A percentile compares a stretch with the other conserved stretches of the same genome.
Conservation (phyloP, 2,888 invertebrate genomes). For the Shargacucullia verbasci region DNA sequence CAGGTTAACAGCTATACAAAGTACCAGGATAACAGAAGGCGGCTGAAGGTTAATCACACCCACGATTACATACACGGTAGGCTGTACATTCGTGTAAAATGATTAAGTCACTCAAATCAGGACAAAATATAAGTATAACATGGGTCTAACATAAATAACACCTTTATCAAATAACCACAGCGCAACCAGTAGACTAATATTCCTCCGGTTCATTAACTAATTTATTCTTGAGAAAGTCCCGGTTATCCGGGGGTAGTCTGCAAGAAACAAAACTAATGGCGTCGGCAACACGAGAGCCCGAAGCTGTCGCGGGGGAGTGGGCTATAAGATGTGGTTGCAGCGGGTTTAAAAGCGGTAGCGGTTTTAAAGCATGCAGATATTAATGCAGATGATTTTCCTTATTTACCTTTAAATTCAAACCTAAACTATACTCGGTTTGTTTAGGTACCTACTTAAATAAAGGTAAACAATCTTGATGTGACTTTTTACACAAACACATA, state of each 20-base stretch:
- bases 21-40: conserved; percentile 49
- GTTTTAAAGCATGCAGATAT: not conserved
- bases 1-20: conserved; percentile 25
- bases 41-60: conserved; percentile 42
- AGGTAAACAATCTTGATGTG: too few species aligned
- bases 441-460: too few species aligned
- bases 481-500: too few species aligned
- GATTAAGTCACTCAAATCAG: conserved; percentile 44
- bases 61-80: conserved; percentile 30
- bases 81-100: conserved; percentile 29
- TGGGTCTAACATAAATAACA: conserved; percentile 62
- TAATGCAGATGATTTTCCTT: too few species aligned
- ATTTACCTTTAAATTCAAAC: too few species aligned
- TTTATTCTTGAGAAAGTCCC: conserved; percentile 81
- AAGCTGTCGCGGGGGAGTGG: conserved; percentile 49
- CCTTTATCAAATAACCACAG: conserved; percentile 70
- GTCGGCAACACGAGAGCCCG: conserved; percentile 81
- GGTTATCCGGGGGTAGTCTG: conserved; percentile 76
- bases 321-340: conserved; percentile 51
- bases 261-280: conserved; percentile 87
- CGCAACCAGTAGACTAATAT: conserved; percentile 66
- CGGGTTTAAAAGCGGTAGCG: conserved; percentile 16
- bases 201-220: conserved; percentile 84
- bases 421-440: too few species aligned
- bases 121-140: conserved; percentile 50